These are phyloP conservation scores for Lacerta viridis DNA, from an alignment of 2,797 vertebrate genomes.

Conservation along the genomic window DNA sequence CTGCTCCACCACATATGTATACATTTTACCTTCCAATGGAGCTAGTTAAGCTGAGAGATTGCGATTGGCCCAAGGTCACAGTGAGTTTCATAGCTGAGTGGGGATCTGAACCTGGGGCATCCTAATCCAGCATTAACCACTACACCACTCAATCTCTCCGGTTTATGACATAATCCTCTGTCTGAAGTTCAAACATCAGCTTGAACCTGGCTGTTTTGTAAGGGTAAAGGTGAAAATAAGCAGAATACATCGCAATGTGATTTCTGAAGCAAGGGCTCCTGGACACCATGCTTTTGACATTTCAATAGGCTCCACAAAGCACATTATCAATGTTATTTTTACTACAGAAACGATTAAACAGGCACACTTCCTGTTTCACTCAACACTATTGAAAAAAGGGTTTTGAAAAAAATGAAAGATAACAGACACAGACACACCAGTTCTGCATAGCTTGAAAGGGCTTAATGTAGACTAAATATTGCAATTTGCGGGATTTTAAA, in stretches of 20 bases:
- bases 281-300: background rate
- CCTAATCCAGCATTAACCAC: background rate
- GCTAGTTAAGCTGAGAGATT: background rate
- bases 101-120: background rate
- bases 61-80: background rate
- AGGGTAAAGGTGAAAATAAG: background rate
- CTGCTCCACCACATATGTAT: background rate
- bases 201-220: background rate
- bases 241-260: background rate
- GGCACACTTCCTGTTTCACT: background rate
- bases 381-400: background rate
- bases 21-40: background rate
- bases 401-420: slow-evolving; percentile 4
- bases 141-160: too few species aligned
- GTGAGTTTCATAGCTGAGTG: background rate
- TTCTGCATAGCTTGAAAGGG: slow-evolving; percentile 15
- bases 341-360: background rate
- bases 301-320: background rate
- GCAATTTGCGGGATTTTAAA: slow-evolving; percentile 20
- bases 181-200: slow-evolving; percentile 14
- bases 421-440: background rate
- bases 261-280: background rate
- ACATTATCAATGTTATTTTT: background rate
- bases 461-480: slow-evolving; percentile 11
- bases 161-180: background rate